phyloP scores from a whole-genome alignment of 2,113 vertebrate species.

The Dinomys branickii region DNA sequence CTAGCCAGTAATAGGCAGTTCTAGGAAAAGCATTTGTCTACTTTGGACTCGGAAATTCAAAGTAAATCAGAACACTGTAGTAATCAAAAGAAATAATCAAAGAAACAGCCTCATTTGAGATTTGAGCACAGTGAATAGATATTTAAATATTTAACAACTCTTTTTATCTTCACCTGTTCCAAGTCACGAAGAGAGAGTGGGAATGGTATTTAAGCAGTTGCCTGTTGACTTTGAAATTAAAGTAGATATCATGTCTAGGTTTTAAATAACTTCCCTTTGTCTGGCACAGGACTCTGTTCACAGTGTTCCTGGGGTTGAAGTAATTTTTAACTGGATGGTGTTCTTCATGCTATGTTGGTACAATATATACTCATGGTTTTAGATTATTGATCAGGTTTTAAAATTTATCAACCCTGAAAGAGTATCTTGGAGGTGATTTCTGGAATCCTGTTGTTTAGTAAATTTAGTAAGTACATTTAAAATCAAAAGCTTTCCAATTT shows the following conservation, averaged over 20 bases:
- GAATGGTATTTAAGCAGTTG: constrained; percentile 55
- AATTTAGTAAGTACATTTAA: neutral
- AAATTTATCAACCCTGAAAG: neutral
- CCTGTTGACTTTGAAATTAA: constrained; percentile 68
- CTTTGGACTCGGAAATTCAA: constrained; percentile 56
- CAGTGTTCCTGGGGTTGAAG: constrained; percentile 12
- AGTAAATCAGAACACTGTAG: constrained; percentile 68
- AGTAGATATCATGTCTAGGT: neutral
- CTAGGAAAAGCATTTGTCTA: constrained; percentile 51
- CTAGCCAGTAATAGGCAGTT: constrained; percentile 43
- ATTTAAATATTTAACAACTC: constrained; percentile 75
- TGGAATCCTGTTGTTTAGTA: neutral
- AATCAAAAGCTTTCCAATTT: neutral
- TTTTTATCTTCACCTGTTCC: constrained; percentile 70
- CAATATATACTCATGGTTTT: neutral
- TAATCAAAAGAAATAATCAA: constrained; percentile 75
- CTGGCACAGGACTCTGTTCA: neutral
- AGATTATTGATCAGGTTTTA: neutral
- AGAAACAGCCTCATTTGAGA: constrained; percentile 48
- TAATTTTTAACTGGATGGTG: neutral
- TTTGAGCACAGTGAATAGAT: constrained; percentile 62
- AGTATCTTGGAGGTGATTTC: neutral
- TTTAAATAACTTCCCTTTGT: constrained; percentile 45
- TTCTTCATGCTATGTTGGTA: neutral
- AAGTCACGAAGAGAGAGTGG: constrained; percentile 55